Evolutionary conservation across 2,888 invertebrate genomes (phyloP), one percentile per base, ranked within the genome.

Genomic region (Horisme vitalbata): DNA sequence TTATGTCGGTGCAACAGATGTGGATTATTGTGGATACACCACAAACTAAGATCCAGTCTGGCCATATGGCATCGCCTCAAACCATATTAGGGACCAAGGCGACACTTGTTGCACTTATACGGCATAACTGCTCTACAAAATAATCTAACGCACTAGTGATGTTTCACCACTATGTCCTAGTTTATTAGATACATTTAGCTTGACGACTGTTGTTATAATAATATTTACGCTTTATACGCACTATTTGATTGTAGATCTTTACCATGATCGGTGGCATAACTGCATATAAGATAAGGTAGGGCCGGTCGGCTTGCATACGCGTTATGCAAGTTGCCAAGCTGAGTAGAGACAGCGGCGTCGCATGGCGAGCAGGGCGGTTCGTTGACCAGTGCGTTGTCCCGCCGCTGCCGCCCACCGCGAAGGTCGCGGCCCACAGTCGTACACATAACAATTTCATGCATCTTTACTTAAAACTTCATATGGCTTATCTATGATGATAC

Each of bases 81-180:
- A 57, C 89, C 89, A 75, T 88, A 89, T 88, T 82, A 77, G 88
- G 88, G 82, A 78, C 64, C 89, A 87, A 89, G 89, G 89, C 86
- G 77, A 87, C 82, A 87, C 86, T 86, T 81, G 88, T 84, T 89
- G 89, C 89, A 85, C 89, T 79, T 89, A 88, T 89, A 89, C 80
- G 89, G 89, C 75, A 63, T 75, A 82, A 83, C 75, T 82, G 84
- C 77, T 86, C 83, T 70, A 86, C 79, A 78, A 84, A 80, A 72
- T 73, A 55, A 63, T 62, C 69, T 68, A 70, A 72, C 65, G 59
- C 63, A 65, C 46, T 55, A 70, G 61, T 75, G 68, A 76, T 67
- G 67, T 74, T 66, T 79, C 82, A 77, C 76, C 75, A 71, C 65
- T 69, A 63, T 71, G 64, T 63, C 65, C 59, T 50, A 61, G 62